Evolutionary conservation across 2,888 invertebrate genomes (phyloP), one percentile per base, ranked within the genome.

Genomic region (Selenia dentaria): DNA sequence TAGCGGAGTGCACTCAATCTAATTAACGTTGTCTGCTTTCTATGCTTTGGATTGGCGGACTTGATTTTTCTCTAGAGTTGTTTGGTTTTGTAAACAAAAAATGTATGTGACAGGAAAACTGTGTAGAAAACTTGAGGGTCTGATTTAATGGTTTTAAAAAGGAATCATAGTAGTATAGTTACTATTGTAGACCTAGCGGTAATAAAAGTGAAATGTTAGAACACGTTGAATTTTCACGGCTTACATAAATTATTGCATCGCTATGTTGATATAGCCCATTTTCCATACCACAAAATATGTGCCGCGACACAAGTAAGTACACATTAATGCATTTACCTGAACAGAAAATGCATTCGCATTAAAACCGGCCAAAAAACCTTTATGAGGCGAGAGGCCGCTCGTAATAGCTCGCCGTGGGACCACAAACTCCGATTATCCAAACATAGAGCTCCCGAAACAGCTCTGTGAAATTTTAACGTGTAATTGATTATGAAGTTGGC

Each of bases 401-500:
- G 79, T 87, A 82, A 88, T 83, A 78, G 85, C 80, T 70, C 88
- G 77, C 88, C 77, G 71, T 71, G 90, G 90, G 90, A 87, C 89
- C 88, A 88, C 90, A 89, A 89, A 90, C 87, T 83, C 82, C 85
- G 87, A 85, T 88, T 88, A 88, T 77, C 81, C 84, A 82, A 82
- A 83, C 84, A 81, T 72, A 73, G 76, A 75, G 79, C 81, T 81
- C 78, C 83, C 85, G 73, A 83, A 87, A 84, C 86, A 74, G 82
- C 75, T 70, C 74, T 77, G 82, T 84, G 85, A 84, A 87, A 88
- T 79, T 88, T 85, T 83, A 87, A 81, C 85, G 85, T 83, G 75
- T 86, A 90, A 87, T 89, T 89, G 89, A 89, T 88, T 87, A 89
- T 87, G 88, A 89, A 88, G 88, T 88, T 87, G 84, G 83, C 77